Percentiles rank a stretch among this genome's conserved stretches.
Evolutionary conservation across 2,888 invertebrate genomes (phyloP).

Genomic region (Erannis defoliaria): DNA sequence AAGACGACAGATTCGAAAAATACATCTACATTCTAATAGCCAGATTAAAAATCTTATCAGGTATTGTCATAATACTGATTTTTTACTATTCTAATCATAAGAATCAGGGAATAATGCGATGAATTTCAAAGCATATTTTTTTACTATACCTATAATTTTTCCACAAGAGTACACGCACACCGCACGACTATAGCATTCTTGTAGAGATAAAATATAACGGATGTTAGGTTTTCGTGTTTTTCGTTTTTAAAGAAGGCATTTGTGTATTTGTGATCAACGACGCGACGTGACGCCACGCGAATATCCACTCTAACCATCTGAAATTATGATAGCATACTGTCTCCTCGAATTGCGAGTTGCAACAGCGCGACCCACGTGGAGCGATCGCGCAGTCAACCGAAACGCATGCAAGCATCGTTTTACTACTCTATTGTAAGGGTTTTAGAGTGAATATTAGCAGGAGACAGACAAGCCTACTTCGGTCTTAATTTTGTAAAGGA

Average conservation of each 20-base stretch:
- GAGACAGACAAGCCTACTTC: too few relatives aligned
- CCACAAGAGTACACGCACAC: too few relatives aligned
- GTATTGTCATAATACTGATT: slow-evolving; percentile 70
- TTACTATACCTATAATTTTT: slow-evolving; percentile 2
- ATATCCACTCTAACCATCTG: not conserved
- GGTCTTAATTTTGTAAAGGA: too few relatives aligned
- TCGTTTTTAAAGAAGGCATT: too few relatives aligned
- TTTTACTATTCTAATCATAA: slow-evolving; percentile 66
- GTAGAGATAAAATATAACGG: too few relatives aligned
- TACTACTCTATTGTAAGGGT: not conserved
- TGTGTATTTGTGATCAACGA: not conserved
- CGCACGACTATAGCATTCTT: too few relatives aligned
- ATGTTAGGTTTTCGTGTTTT: not conserved
- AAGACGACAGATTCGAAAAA: not conserved
- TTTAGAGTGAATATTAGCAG: not conserved
- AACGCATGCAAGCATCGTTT: not conserved
- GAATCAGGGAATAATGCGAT: slow-evolving; percentile 45
- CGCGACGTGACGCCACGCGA: not conserved
- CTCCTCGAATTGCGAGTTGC: too few relatives aligned
- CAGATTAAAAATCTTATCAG: slow-evolving; percentile 40
- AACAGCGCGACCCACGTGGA: not conserved
- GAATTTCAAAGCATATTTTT: slow-evolving; percentile 7
- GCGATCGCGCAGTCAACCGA: not conserved
- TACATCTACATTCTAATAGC: slow-evolving; percentile 7
- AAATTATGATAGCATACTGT: not conserved